Evolutionary conservation across 1,140 invertebrate species (phyloP).

Genomic region (Aplysia californica): DNA sequence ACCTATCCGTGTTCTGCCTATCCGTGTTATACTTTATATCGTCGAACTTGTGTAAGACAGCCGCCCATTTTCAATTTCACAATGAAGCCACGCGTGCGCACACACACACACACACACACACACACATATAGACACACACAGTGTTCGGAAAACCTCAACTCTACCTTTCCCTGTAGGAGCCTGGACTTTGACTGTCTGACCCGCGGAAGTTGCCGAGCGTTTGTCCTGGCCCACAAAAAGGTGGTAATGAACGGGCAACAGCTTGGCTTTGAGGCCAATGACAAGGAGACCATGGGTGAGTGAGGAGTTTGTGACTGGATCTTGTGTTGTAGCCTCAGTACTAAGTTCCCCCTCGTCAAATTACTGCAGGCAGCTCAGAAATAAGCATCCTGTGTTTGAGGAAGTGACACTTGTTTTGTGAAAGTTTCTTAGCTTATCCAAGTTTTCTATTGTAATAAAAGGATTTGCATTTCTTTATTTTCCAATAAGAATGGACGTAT

Average conservation of each 20-base stretch:
- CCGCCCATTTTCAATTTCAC: neutral
- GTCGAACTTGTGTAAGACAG: too few species aligned
- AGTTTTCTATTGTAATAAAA: neutral
- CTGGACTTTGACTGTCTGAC: conserved; percentile 21
- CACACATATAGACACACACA: too few species aligned
- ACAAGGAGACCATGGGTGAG: conserved; percentile 20
- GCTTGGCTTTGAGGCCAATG: conserved; percentile 9
- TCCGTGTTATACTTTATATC: too few species aligned
- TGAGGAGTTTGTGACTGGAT: neutral
- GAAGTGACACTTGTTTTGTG: neutral
- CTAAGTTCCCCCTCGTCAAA: neutral
- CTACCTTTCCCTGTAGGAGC: too few species aligned
- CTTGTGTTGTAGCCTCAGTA: neutral
- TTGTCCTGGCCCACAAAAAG: conserved; percentile 22
- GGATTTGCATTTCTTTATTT: neutral
- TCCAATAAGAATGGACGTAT: too few species aligned
- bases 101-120: neutral
- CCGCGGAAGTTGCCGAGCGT: conserved; percentile 10
- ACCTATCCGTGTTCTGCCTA: too few species aligned
- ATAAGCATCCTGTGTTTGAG: neutral
- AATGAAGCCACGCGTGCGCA: too few species aligned
- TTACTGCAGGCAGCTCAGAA: neutral
- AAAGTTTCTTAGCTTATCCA: neutral
- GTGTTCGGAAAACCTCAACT: too few species aligned
- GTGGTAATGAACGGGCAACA: conserved; percentile 1